A percentile compares a stretch with the other conserved stretches of the same genome.
Conservation (phyloP, 2,113 vertebrate genomes). For the Siniperca chuatsi region DNA sequence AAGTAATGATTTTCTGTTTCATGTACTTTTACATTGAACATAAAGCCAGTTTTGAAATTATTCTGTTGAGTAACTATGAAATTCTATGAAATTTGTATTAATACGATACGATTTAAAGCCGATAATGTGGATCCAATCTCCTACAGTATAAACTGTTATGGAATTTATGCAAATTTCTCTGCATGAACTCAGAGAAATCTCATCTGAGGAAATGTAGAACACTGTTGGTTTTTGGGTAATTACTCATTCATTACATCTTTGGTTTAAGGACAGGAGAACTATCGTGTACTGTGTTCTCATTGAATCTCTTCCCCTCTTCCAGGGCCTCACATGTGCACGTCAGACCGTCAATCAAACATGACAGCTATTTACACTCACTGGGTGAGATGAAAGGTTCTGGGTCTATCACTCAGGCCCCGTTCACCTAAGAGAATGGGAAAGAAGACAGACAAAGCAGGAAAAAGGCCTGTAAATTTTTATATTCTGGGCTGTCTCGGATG, state of each 20-base stretch:
- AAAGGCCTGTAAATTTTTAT: conserved; percentile 73
- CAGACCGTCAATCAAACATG: conserved; percentile 85
- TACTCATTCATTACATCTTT: conserved; percentile 67
- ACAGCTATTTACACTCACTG: conserved; percentile 84
- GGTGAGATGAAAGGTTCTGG: conserved; percentile 80
- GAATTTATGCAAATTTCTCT: conserved; percentile 37
- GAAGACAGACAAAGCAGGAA: conserved; percentile 76
- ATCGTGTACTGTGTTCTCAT: conserved; percentile 46
- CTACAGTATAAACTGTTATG: neutral
- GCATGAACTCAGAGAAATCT: conserved; percentile 37
- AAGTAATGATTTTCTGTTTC: neutral
- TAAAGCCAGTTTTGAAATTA: neutral
- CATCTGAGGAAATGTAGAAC: conserved; percentile 42
- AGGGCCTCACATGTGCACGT: conserved; percentile 70
- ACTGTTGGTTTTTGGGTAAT: conserved; percentile 57
- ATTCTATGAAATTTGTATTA: conserved; percentile 3
- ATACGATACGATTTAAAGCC: conserved; percentile 12
- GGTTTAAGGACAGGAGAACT: conserved; percentile 50
- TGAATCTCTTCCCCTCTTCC: conserved; percentile 54
- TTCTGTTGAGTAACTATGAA: conserved; percentile 7
- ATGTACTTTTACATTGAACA: neutral
- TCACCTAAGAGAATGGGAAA: conserved; percentile 75
- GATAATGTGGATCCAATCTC: conserved; percentile 15
- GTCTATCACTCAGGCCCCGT: conserved; percentile 75
- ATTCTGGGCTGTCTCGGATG: conserved; percentile 74